Conservation (phyloP, 2,797 vertebrate genomes). For the Micrastur ruficollis region DNA sequence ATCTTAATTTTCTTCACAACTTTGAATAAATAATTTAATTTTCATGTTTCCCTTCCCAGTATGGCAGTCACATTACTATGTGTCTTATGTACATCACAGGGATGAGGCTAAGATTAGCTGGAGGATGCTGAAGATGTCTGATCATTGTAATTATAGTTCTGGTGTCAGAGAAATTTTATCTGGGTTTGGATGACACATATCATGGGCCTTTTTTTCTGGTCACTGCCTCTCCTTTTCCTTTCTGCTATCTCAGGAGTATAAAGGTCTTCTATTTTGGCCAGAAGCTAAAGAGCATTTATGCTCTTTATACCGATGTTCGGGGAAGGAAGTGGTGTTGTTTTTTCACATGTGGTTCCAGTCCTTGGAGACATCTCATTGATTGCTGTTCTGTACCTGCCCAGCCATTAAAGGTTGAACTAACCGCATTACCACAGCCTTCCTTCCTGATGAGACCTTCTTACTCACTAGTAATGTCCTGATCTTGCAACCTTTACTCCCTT, state of each 20-base stretch:
- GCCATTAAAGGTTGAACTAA: not conserved
- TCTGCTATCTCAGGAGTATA: constrained; percentile 1
- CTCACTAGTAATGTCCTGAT: not conserved
- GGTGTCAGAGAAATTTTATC: constrained; percentile 5
- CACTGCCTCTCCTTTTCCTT: constrained; percentile 51
- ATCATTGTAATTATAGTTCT: not conserved
- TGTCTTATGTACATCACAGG: not conserved
- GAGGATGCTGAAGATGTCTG: not conserved
- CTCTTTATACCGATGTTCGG: accelerated
- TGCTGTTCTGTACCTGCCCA: constrained; percentile 5
- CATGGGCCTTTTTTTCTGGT: not conserved
- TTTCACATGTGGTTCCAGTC: not conserved
- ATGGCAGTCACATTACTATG: too few relatives aligned
- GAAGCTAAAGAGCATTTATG: not conserved
- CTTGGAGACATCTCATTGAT: not conserved
- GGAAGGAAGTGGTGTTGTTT: constrained; percentile 9
- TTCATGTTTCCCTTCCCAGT: not conserved
- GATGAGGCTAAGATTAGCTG: not conserved
- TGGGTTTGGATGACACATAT: not conserved
- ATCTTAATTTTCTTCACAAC: not conserved
- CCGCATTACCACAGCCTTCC: not conserved
- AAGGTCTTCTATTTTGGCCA: constrained; percentile 8
- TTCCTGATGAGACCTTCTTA: constrained; percentile 11
- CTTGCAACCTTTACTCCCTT: not conserved
- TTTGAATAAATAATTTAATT: not conserved